Base-by-base conservation (phyloP, 2,888 invertebrate genomes). In the Apotomis turbidana region DNA sequence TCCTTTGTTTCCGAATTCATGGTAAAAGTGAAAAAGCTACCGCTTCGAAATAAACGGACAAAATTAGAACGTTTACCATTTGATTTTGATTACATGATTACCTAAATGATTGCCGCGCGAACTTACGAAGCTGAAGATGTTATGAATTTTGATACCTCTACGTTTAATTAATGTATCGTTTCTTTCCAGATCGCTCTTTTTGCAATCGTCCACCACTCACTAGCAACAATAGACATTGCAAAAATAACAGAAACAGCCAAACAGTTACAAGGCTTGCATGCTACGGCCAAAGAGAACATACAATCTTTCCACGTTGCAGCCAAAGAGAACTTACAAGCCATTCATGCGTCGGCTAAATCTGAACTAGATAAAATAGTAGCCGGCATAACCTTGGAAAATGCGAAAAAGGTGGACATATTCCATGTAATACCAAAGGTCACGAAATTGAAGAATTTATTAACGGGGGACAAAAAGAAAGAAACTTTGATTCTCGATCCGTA, bases 181-280 rank as follows among this genome's bases (percentile, higher is more conserved):
- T 59, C 57, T 12, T 82, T 82, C 0, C 87, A 91, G 91, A 78
- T 90, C 10, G 79, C 81, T 36, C 76, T 90, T n/a, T 77, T 87
- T 59, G 74, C 87, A 57, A 74, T 83, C 27, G 71, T 88, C 10
- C 84, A 87, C 52, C 54, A 81, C 60, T 75, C 85, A 51, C 76
- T 82, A 69, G 89, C 87, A 0, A 89, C 89, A 10, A 75, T 90
- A 3, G 85, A 89, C 72, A 70, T 90, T 0, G 78, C 88, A 36
- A 83, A 84, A 57, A 70, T 91, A 0, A 86, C 85, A 70, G 84
- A 87, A 27, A 84, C 80, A 68, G 80, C 81, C 5, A 80, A 79
- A 62, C 77, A 79, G 5, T 71, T 87, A 0, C 81, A 84, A 63
- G 76, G 77, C 1, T 60, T 85, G 27, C 79, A 80, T n/a, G 76